Evolutionary conservation across 2,113 vertebrate species (phyloP), one percentile per base, ranked within the genome.

Genomic region (Epinephelus cyanopodus): DNA sequence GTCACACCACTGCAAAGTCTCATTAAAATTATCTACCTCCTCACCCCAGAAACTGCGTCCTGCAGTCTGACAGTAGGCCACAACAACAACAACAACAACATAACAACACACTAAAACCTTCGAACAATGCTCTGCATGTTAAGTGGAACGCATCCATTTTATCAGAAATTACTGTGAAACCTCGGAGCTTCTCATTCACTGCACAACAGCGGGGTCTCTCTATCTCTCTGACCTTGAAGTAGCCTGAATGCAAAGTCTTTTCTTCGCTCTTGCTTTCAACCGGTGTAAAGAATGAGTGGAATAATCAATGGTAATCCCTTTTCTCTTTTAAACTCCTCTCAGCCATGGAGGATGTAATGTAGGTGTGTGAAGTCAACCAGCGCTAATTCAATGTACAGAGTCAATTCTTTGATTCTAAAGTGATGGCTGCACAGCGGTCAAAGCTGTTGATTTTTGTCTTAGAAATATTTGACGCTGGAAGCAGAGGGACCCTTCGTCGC

Each of bases 171-270:
- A 82, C 82, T 79, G 76, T 72, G 65, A 77, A 87, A 78, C 81
- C 70, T 77, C 33, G 7, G 29, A 68, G 74, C 69, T 84, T 87
- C 78, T 91, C 54, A 85, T 90, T 87, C 79, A 60, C 69, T 8
- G 48, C 82, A 68, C 84, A 87, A 78, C 89, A 74, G 63, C 29
- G 4, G 2, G 73, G 81, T 77, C 80, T 82, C 29, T 76, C 57
- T 84, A 80, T 93, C 90, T 91, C 5, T 47, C 18, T 92, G 88
- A 91, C 90, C 89, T 93, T 92, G 88, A 76, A 84, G 53, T 56
- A 56, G 60, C 77, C 65, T 65, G 88, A 88, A 90, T 90, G 61
- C 65, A 79, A 89, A 92, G 82, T 57, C 79, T 57, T 77, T 76
- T 56, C 37, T 54, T 70, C 65, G n/a, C 45, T 21, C 57, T 60